phyloP scores from a whole-genome alignment of 2,888 invertebrate genomes.

The Rotaria magnacalcarata region DNA sequence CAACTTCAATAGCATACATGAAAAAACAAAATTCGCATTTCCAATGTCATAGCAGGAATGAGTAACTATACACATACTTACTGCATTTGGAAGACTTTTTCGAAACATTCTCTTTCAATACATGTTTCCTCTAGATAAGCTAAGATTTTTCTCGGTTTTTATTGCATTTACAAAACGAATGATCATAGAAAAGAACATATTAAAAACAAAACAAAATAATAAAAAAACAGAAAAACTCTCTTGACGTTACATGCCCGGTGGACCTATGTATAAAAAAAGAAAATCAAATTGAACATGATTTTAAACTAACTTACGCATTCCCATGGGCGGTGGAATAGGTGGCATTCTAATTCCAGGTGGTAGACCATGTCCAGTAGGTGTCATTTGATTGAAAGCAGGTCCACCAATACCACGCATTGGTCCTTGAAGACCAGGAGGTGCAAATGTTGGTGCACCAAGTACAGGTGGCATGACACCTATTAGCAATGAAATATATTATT shows the following conservation, averaged over 20 bases:
- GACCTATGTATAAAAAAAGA: not conserved
- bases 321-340: conserved; percentile 1
- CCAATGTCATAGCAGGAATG: too few relatives aligned
- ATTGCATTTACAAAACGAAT: not conserved
- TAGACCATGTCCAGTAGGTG: conserved; percentile 37
- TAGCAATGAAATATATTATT: not conserved
- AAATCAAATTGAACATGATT: not conserved
- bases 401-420: conserved; percentile 35
- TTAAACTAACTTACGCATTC: not conserved
- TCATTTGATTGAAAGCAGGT: conserved; percentile 38
- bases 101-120: too few relatives aligned
- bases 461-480: not conserved
- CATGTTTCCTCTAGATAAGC: too few relatives aligned
- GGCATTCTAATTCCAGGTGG: conserved; percentile 44
- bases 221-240: not conserved
- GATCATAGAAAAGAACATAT: not conserved
- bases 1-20: too few relatives aligned
- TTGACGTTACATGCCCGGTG: not conserved
- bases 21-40: too few relatives aligned
- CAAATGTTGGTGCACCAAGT: not conserved
- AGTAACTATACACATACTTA: too few relatives aligned
- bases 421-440: conserved; percentile 29
- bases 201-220: not conserved
- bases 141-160: not conserved
- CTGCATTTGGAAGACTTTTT: too few relatives aligned